Conservation (phyloP, 2,113 vertebrate species). For the Rutilus rutilus region DNA sequence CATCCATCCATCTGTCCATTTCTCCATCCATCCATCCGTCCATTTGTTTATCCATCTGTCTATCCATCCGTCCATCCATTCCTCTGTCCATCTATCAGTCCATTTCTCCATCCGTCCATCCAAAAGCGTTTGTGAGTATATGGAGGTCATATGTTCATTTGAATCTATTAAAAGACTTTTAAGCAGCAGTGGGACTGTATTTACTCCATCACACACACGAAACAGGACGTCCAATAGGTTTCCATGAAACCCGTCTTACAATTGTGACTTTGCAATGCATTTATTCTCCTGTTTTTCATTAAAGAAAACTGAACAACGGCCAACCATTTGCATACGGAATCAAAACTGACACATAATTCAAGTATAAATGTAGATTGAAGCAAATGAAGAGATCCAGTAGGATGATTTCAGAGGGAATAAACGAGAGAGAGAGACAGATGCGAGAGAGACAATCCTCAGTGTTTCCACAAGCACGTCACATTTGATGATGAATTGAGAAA, state of each 20-base stretch:
- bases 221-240: background rate
- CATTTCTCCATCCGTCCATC: too few relatives aligned
- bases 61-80: too few relatives aligned
- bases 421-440: constrained; percentile 20
- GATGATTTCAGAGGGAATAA: constrained; percentile 53
- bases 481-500: background rate
- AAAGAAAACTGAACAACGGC: background rate
- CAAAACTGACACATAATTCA: background rate
- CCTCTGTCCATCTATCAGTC: too few relatives aligned
- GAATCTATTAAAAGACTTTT: too few relatives aligned
- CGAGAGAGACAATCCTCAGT: constrained; percentile 9
- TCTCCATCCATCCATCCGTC: too few relatives aligned
- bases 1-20: too few relatives aligned
- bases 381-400: background rate
- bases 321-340: background rate
- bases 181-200: too few relatives aligned
- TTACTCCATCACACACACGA: too few relatives aligned
- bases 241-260: background rate
- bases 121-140: too few relatives aligned
- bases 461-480: background rate
- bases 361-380: background rate
- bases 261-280: background rate
- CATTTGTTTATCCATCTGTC: too few relatives aligned
- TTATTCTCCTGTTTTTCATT: background rate
- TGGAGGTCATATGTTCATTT: too few relatives aligned